Conservation (phyloP, 2,113 vertebrate genomes). For the Eublepharis macularius region DNA sequence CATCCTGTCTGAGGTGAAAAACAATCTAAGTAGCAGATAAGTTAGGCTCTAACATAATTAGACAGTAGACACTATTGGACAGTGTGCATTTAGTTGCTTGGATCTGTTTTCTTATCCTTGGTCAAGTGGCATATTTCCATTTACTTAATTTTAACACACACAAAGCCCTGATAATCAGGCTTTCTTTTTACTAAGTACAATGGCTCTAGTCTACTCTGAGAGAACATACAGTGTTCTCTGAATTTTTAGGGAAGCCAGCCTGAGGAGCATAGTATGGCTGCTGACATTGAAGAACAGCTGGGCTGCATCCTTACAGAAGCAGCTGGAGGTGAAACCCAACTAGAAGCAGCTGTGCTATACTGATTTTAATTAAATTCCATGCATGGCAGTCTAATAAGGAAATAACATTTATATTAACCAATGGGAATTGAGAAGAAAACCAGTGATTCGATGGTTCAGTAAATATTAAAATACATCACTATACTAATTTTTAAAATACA, state of each 20-base stretch:
- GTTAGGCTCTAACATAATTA: conserved; percentile 54
- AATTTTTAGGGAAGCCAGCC: neutral
- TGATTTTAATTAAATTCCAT: conserved; percentile 6
- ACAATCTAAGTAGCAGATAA: conserved; percentile 56
- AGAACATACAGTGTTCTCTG: conserved; percentile 22
- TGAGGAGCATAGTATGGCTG: neutral
- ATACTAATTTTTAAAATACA: neutral
- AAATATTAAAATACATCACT: fast-evolving
- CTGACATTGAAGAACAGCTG: conserved; percentile 1
- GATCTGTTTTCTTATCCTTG: conserved; percentile 57
- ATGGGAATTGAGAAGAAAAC: neutral
- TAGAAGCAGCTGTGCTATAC: neutral
- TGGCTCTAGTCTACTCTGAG: neutral
- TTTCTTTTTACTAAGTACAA: neutral
- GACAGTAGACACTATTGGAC: conserved; percentile 43
- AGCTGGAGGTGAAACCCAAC: conserved; percentile 11
- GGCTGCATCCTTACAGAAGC: neutral
- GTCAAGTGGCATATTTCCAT: conserved; percentile 36
- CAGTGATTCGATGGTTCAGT: neutral
- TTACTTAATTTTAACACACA: conserved; percentile 3
- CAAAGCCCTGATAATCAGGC: conserved; percentile 3
- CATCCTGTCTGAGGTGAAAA: conserved; percentile 59
- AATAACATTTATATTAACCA: neutral
- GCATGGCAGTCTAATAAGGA: neutral
- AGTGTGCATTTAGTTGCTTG: conserved; percentile 22